Conservation (phyloP, 2,888 invertebrate species). For the Lutraria lutraria region DNA sequence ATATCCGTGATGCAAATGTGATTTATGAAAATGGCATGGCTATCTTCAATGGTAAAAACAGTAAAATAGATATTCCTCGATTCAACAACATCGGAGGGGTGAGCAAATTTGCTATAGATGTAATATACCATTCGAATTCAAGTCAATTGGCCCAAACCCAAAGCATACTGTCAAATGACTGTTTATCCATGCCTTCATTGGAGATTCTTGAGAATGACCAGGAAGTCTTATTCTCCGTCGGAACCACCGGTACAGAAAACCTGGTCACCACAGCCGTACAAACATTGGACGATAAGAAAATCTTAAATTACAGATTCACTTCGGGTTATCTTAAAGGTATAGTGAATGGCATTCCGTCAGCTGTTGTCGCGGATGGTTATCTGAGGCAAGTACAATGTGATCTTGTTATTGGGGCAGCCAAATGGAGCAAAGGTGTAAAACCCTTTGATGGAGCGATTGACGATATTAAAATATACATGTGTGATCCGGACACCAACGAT, state of each 20-base stretch:
- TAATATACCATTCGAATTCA: not conserved
- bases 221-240: not conserved
- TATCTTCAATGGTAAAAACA: conserved; percentile 22
- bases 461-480: not conserved
- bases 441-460: not conserved
- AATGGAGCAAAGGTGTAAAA: not conserved
- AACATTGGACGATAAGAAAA: not conserved
- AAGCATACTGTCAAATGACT: conserved; percentile 24
- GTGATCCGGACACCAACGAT: conserved; percentile 22
- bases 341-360: not conserved
- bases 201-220: not conserved
- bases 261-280: not conserved
- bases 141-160: not conserved
- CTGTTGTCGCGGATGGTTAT: not conserved
- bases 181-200: not conserved
- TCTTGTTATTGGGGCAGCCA: not conserved
- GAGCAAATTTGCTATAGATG: not conserved
- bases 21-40: conserved; percentile 1
- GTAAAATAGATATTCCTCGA: conserved; percentile 21
- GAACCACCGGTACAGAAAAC: not conserved
- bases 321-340: not conserved
- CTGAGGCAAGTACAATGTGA: conserved; percentile 26
- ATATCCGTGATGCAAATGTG: not conserved
- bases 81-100: conserved; percentile 27
- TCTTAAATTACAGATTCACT: not conserved